Evolutionary conservation across 2,888 invertebrate species (phyloP).

Genomic region (Calameuta pallipes): DNA sequence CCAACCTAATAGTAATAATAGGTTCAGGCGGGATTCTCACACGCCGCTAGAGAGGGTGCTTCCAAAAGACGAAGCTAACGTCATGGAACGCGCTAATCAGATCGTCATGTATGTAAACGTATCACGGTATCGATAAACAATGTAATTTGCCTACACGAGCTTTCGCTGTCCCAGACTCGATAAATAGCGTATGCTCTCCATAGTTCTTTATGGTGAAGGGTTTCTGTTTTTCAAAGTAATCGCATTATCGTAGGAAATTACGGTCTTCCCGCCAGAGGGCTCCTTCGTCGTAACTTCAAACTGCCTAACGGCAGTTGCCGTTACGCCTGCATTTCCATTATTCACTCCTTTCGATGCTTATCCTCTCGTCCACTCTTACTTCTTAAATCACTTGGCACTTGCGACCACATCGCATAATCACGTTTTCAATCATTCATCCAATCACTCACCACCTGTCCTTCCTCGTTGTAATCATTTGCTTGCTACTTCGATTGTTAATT

Average conservation of each 20-base stretch:
- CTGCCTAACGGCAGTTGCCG: not conserved
- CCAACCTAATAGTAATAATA: conserved; percentile 63
- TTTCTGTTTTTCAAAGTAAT: conserved; percentile 42
- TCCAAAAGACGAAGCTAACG: conserved; percentile 81
- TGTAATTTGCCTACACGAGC: conserved; percentile 39
- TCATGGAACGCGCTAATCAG: conserved; percentile 87
- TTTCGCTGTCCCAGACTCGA: conserved; percentile 32
- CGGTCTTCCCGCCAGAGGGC: conserved; percentile 35
- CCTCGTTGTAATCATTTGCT: not conserved
- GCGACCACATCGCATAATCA: not conserved
- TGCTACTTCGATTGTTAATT: not conserved
- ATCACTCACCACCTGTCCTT: not conserved
- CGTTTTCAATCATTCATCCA: not conserved
- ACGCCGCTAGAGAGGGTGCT: conserved; percentile 71
- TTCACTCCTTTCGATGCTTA: not conserved
- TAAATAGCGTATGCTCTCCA: conserved; percentile 34
- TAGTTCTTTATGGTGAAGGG: conserved; percentile 49
- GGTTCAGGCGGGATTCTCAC: conserved; percentile 61
- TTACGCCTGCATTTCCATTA: not conserved
- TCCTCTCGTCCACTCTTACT: not conserved
- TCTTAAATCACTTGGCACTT: not conserved
- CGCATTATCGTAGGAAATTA: conserved; percentile 30
- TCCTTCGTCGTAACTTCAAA: not conserved
- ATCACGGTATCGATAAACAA: conserved; percentile 33
- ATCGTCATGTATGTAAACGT: conserved; percentile 83